Evolutionary conservation across 2,888 invertebrate genomes (phyloP).

Genomic region (Ectobius pallidus): DNA sequence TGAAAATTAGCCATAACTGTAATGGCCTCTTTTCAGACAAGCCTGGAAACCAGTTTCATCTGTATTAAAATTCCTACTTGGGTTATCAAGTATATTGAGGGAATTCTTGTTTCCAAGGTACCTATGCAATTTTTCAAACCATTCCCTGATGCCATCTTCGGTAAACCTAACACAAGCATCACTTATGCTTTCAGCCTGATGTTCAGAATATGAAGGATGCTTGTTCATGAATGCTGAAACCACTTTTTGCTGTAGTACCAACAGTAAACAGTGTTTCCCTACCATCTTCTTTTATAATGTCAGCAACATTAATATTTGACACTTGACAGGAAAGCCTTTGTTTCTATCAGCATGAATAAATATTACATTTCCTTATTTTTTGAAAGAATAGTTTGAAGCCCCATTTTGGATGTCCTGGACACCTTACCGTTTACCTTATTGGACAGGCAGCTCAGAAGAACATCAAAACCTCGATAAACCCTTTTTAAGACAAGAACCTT

Average conservation of each 20-base stretch:
- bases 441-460: neutral
- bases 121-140: neutral
- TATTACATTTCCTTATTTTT: neutral
- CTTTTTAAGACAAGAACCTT: neutral
- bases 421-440: neutral
- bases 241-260: neutral
- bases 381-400: too few species aligned
- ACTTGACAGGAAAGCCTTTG: neutral
- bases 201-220: neutral
- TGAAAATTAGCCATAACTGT: neutral
- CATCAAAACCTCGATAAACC: neutral
- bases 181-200: neutral
- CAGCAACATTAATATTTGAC: neutral
- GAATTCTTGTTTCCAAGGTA: too few species aligned
- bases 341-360: neutral
- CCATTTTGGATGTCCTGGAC: too few species aligned
- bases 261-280: neutral
- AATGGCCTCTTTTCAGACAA: slow-evolving; percentile 8
- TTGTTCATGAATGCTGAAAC: neutral
- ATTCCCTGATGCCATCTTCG: neutral
- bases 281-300: neutral
- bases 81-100: too few species aligned
- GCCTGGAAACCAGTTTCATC: neutral
- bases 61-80: slow-evolving; percentile 1
- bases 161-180: neutral